Base-by-base conservation (phyloP, 2,797 vertebrate genomes). In the Clamator glandarius region DNA sequence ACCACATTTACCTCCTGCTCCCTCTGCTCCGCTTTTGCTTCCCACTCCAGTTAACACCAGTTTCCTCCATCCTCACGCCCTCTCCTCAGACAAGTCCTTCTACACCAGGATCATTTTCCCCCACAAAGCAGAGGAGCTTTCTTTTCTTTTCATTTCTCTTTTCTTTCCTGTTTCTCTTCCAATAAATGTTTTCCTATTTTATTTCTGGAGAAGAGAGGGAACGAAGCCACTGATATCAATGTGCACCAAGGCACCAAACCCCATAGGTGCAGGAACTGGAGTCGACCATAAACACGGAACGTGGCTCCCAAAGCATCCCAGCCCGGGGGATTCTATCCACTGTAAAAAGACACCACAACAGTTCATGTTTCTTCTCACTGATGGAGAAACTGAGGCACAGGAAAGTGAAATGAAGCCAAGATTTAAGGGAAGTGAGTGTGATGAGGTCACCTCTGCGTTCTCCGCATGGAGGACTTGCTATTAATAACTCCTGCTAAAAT, bases 271-370 rank as follows among this genome's bases (percentile, higher is more conserved):
- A 9, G 39, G 2, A 26, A 14, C 24, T 6, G 29, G 9, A 62
- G 26, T 16, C 4, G 3, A 31, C 28, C 1, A 1, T 8, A 17
- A 54, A 35, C 51, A 8, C 17, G 9, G 4, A 8, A 9, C 0
- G 8, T 1, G 9, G 33, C 31, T 59, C 59, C 36, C 6, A 5
- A 7, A 73, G 5, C 52, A 3, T 1, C n/a, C 39, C 35, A 4
- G 8, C 2, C 20, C 0, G 0, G 26, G 17, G 7, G 2, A 6
- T 41, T 57, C 69, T 35, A 3, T 8, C 29, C 6, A 3, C 29
- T 9, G 2, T 0, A 15, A 64, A 57, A 50, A 11, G 15, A 83
- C 78, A 51, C 5, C 0, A 0, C 0, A 2, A 6, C 15, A 0
- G 0, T n/a, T 52, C 2, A 0, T 0, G 1, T 25, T 58, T 64